Evolutionary conservation across 2,888 invertebrate genomes (phyloP), one percentile per base, ranked within the genome.

Genomic region (Litoditis marina): DNA sequence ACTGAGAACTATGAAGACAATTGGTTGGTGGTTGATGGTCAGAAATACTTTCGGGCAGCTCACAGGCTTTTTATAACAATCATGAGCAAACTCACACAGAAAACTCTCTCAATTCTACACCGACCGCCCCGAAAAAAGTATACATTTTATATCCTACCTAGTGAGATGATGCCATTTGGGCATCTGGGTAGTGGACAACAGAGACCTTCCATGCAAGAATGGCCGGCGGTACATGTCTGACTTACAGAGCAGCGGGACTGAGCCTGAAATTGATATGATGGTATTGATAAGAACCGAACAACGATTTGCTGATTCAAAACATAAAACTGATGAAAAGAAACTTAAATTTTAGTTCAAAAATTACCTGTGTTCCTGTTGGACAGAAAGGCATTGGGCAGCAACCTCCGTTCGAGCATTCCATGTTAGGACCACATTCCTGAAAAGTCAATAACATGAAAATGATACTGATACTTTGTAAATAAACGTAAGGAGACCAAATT

Each of bases 371-470:
- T 51, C 80, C 80, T 8, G 74, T 75, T 13, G 82, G 80, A 60
- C 82, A 82, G 68, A 71, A 74, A n/a, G 78, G 77, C 49, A 74
- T 67, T 8, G 77, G 79, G 62, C 81, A 82, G 56, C 81, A 80
- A 4, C 80, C 82, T 7, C 80, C 80, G 54, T 78, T 79, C 5
- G 75, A 73, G 59, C 82, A 82, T 57, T 80, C 79, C 49, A 72
- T 62, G n/a, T 78, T 80, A 7, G 69, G 52, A 4, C 72, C 73
- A 56, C 81, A 81, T 64, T 78, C 73, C 56, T 63, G 28, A 34
- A 63, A 49, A 51, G 34, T 19, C 19, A n/a, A 13, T 27, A 2
- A 22, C 3, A 34, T 59, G 16, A 59, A 34, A 25, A 8, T 27
- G 36, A 19, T 42, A 13, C n/a, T 19, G n/a, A n/a, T n/a, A n/a